Evolutionary conservation across 2,888 invertebrate genomes (phyloP), one percentile per base, ranked within the genome.

Genomic region (Drosophila kanekoi): DNA sequence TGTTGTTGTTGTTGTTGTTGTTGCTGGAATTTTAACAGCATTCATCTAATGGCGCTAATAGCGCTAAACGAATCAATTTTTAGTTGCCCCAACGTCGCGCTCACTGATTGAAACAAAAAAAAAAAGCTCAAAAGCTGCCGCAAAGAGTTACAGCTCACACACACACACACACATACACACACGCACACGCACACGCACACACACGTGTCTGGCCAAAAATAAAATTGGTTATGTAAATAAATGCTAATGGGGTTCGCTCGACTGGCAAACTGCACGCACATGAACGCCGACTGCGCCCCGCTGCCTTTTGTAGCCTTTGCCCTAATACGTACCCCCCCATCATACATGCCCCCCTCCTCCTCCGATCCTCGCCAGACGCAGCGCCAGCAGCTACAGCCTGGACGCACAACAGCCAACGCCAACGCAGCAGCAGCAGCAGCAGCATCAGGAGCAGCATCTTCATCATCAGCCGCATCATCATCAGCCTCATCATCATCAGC

Each of bases 261-360:
- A 77, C 58, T 72, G 76, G 28, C 72, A 53, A 79, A 73, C 91
- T 85, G 91, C 92, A 71, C 89, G 87, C 73, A 81, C 56, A 76
- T 83, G 59, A 82, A 84, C 96, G 91, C 95, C 54, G 77, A 79
- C 28, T 68, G 95, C 41, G 57, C 52, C 48, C 49, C 57, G 43
- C 60, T 54, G 8, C 45, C 37, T 35, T 44, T 16, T 11, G 37
- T 28, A 28, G 28, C 28, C 28, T 28, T 28, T 28, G 28, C 8
- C 28, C 8, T 28, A 28, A 28, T 28, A 28, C 28, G 2, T 28
- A 2, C 28, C 28, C 28, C 23, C 23, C 2, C 28, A 28, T 28
- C 28, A 8, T 8, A 28, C 8, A 28, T 28, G 28, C 8, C 8
- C 8, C 8, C 28, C 28, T 0, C 23, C 23, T 28, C 16, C 40